These are phyloP conservation scores for Boleophthalmus pectinirostris DNA, from an alignment of 2,113 vertebrate species.

Conservation along the genomic window DNA sequence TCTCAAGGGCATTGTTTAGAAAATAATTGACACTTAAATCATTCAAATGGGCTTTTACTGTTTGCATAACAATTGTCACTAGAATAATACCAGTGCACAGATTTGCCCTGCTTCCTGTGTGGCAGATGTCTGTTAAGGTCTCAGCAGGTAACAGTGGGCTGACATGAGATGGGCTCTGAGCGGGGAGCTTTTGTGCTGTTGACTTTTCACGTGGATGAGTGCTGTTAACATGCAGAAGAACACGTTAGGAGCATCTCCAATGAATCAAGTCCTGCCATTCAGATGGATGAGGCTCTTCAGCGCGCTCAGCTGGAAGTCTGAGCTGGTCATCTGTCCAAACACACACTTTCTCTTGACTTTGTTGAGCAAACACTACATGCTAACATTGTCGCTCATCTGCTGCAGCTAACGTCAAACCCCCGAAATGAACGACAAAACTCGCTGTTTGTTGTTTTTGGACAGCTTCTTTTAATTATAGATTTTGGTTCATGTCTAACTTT, in stretches of 20 bases:
- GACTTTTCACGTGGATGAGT: slow-evolving; percentile 35
- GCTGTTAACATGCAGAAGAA: slow-evolving; percentile 8
- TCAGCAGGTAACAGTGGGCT: slow-evolving; percentile 13
- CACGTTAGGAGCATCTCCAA: neutral
- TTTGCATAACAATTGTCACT: neutral
- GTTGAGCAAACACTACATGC: neutral
- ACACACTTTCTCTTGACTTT: neutral
- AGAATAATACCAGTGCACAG: neutral
- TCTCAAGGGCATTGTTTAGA: neutral
- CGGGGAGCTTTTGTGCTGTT: neutral
- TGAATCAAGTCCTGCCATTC: neutral
- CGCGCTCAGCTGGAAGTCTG: neutral
- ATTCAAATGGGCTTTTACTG: neutral
- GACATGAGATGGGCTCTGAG: slow-evolving; percentile 7
- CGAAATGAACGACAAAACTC: too few species aligned
- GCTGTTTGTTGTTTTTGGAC: too few species aligned
- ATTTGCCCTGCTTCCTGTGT: neutral
- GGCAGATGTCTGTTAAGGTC: neutral
- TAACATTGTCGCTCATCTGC: neutral
- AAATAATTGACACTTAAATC: neutral
- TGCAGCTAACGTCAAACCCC: neutral
- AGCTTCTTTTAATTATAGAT: too few species aligned
- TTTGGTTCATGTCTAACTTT: too few species aligned
- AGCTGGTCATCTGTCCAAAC: slow-evolving; percentile 8
- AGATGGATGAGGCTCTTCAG: slow-evolving; percentile 4